Conservation (phyloP, 2,888 invertebrate species). For the Drosophila mimica region DNA sequence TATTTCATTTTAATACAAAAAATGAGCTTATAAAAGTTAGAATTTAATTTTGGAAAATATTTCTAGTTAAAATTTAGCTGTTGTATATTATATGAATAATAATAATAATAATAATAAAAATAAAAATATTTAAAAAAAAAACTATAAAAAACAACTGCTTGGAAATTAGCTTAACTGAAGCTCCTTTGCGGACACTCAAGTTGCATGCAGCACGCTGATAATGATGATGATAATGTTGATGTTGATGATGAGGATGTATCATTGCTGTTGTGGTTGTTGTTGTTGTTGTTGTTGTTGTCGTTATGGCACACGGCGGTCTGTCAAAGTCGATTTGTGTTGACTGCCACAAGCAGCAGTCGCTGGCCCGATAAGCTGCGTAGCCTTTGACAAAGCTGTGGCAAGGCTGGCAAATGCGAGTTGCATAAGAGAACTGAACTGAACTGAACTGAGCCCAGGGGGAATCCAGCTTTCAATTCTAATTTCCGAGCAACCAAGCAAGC, state of each 20-base stretch:
- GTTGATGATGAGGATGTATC: conserved; percentile 5
- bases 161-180: background rate
- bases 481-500: conserved; percentile 14
- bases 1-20: no score
- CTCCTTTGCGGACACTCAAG: conserved; percentile 54
- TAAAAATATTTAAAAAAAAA: background rate
- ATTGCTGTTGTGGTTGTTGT: conserved; percentile 20
- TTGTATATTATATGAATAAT: background rate
- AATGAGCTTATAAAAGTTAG: no score
- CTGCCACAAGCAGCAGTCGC: conserved; percentile 54
- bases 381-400: conserved; percentile 38
- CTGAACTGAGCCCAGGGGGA: background rate
- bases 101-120: background rate
- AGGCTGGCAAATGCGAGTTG: background rate
- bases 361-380: conserved; percentile 62
- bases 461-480: conserved; percentile 53
- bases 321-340: conserved; percentile 71
- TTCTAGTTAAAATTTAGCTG: no score
- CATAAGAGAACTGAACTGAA: background rate
- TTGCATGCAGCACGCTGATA: conserved; percentile 49
- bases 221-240: conserved; percentile 19
- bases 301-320: conserved; percentile 64
- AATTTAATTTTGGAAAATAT: no score
- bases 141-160: background rate
- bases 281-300: conserved; percentile 31